Evolutionary conservation across 2,888 invertebrate species (phyloP).

Genomic region (Eupithecia insigniata): DNA sequence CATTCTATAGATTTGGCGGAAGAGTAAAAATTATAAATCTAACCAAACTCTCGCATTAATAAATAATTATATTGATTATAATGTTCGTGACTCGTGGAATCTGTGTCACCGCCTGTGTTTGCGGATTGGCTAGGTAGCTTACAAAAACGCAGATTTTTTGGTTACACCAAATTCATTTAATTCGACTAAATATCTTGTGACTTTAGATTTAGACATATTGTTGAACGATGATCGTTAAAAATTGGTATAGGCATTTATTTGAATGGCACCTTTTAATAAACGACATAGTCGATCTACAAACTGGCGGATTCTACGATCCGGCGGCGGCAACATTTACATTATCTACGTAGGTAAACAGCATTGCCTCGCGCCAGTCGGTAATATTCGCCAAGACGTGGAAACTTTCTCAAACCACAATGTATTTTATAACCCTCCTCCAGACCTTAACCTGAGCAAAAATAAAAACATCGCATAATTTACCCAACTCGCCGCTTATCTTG

Average conservation of each 20-base stretch:
- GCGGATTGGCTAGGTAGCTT: too few species aligned
- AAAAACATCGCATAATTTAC: constrained; percentile 35
- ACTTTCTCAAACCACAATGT: not conserved
- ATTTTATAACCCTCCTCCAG: not conserved
- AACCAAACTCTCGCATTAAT: not conserved
- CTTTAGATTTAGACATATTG: too few species aligned
- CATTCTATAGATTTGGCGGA: not conserved
- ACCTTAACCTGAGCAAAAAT: constrained; percentile 19
- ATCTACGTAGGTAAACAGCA: not conserved
- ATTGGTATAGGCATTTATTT: too few species aligned
- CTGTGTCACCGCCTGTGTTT: too few species aligned
- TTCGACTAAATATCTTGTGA: too few species aligned
- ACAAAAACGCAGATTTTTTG: too few species aligned
- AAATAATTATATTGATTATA: not conserved
- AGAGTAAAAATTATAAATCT: not conserved
- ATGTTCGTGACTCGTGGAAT: not conserved
- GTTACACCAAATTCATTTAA: too few species aligned
- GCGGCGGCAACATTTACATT: too few species aligned
- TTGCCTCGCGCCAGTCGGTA: not conserved
- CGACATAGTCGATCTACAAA: too few species aligned
- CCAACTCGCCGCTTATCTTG: constrained; percentile 36
- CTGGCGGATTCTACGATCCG: too few species aligned
- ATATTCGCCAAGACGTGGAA: not conserved
- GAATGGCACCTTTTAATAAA: too few species aligned
- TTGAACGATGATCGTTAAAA: too few species aligned